Percentiles rank a stretch among this genome's conserved stretches.
These are phyloP conservation scores for Capitulum mitella DNA, from an alignment of 2,888 invertebrate species.

Conservation along the genomic window DNA sequence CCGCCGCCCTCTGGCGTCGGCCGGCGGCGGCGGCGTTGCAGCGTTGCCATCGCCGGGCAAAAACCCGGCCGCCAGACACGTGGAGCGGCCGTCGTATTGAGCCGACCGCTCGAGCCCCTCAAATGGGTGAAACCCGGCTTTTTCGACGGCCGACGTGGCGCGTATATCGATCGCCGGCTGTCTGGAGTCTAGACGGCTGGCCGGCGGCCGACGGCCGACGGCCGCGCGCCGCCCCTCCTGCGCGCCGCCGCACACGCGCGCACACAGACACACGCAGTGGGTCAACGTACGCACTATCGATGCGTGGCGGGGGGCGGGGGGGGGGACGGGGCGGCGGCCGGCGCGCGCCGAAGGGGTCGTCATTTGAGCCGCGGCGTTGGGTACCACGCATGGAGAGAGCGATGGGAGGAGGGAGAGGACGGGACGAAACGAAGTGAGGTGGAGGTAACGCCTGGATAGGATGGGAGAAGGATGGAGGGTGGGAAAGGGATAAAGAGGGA, in stretches of 20 bases:
- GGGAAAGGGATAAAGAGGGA: too few species aligned
- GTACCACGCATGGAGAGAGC: not conserved
- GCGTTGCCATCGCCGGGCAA: not conserved
- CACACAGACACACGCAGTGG: conserved; percentile 19
- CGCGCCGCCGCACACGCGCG: not conserved
- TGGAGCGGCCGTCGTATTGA: not conserved
- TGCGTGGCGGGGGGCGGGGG: not conserved
- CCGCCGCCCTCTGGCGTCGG: not conserved
- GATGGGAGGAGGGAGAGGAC: too few species aligned
- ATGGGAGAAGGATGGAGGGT: too few species aligned
- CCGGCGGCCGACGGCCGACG: too few species aligned
- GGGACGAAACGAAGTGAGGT: too few species aligned
- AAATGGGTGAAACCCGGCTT: not conserved
- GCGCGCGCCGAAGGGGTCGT: not conserved
- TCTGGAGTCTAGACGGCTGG: conserved; percentile 13
- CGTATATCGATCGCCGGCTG: not conserved
- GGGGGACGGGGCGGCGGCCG: not conserved
- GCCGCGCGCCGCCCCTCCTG: not conserved
- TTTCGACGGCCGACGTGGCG: not conserved
- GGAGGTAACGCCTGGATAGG: too few species aligned
- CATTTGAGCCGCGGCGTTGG: not conserved
- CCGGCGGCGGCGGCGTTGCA: not conserved
- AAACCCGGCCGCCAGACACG: not conserved
- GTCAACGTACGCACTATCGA: conserved; percentile 14
- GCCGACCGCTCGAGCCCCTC: not conserved